These are phyloP conservation scores for Campoplex capitator DNA, from an alignment of 2,888 invertebrate genomes.

Conservation along the genomic window DNA sequence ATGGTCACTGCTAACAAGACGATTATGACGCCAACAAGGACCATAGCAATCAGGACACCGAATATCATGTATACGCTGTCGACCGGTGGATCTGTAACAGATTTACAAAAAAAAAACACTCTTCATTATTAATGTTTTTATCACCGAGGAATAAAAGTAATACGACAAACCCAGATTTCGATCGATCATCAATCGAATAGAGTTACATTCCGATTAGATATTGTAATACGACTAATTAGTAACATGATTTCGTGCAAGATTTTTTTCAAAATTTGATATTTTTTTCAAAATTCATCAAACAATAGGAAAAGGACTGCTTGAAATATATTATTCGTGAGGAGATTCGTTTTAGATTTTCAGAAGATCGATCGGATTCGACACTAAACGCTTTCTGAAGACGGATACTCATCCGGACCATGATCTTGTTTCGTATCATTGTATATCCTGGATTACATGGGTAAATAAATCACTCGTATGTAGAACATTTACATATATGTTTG, in stretches of 20 bases:
- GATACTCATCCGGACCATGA: neutral
- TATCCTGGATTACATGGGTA: neutral
- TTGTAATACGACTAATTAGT: neutral
- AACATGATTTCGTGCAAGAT: neutral
- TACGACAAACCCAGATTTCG: neutral
- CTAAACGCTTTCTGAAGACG: neutral
- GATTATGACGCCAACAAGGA: slow-evolving; percentile 92
- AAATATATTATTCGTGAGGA: neutral
- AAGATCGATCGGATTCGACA: neutral
- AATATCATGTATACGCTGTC: slow-evolving; percentile 94
- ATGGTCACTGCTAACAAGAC: slow-evolving; percentile 92
- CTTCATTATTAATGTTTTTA: neutral
- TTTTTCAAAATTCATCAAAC: neutral
- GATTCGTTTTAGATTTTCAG: neutral
- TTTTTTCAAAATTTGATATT: neutral
- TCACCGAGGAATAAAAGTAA: neutral
- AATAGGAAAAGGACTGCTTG: neutral
- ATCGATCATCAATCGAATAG: neutral
- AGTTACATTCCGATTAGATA: neutral
- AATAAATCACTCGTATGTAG: slow-evolving; percentile 21
- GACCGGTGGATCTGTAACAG: slow-evolving; percentile 92
- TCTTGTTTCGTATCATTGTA: slow-evolving; percentile 10
- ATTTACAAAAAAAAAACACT: slow-evolving; percentile 24
- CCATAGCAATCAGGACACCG: slow-evolving; percentile 93
- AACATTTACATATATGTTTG: slow-evolving; percentile 1